Conservation (phyloP, 2,113 vertebrate genomes). For the Jacana jacana region DNA sequence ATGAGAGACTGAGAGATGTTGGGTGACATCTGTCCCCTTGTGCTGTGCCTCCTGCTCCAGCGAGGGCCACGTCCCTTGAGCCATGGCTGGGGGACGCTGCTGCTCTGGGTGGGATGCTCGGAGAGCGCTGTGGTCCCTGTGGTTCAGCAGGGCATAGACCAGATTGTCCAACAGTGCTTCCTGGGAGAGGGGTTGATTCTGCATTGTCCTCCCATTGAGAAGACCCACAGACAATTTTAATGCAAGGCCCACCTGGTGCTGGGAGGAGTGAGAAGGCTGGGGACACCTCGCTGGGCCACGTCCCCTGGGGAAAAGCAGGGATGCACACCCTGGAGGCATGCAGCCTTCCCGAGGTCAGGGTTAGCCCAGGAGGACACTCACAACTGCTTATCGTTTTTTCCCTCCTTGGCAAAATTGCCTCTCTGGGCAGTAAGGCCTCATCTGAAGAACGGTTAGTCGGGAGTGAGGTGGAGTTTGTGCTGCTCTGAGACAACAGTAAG, state of each 20-base stretch:
- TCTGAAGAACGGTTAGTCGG: accelerated
- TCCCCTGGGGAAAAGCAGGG: accelerated
- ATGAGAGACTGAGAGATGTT: not conserved
- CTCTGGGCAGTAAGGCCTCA: not conserved
- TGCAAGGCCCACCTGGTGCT: not conserved
- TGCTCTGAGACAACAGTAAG: not conserved
- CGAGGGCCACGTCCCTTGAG: not conserved
- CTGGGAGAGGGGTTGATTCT: not conserved
- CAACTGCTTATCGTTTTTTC: not conserved
- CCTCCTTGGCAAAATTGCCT: not conserved
- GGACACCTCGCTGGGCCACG: not conserved
- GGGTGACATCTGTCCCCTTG: not conserved
- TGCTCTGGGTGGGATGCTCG: not conserved
- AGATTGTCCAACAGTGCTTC: not conserved
- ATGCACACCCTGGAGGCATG: accelerated
- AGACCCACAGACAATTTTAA: not conserved
- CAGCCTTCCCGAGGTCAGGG: not conserved
- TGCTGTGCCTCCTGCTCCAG: not conserved
- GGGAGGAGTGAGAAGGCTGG: not conserved
- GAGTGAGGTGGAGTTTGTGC: not conserved
- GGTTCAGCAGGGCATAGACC: not conserved
- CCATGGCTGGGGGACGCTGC: not conserved
- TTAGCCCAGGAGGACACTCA: not conserved
- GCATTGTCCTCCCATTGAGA: not conserved
- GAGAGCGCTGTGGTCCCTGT: not conserved